Percentiles rank a stretch among this genome's conserved stretches.
phyloP scores from a whole-genome alignment of 2,113 vertebrate genomes.

The Dipodomys ordii region DNA sequence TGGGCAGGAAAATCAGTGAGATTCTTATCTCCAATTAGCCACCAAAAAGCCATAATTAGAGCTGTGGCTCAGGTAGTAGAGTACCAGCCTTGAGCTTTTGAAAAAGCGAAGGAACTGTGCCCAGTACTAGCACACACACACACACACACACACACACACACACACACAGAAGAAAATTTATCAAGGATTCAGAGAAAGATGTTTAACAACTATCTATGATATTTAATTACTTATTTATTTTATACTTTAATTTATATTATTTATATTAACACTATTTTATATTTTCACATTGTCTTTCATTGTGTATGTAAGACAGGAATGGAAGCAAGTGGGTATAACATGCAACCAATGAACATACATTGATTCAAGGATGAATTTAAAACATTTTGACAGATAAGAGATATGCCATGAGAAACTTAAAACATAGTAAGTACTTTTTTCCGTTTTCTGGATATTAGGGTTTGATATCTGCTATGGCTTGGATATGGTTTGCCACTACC shows the following conservation, averaged over 20 bases:
- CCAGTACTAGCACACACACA: too few relatives aligned
- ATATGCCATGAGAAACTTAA: too few relatives aligned
- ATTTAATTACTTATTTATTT: neutral
- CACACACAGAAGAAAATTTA: too few relatives aligned
- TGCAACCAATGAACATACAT: neutral
- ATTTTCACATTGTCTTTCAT: neutral
- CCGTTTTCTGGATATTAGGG: neutral
- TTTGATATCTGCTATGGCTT: neutral
- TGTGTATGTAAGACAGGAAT: neutral
- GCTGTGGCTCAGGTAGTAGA: too few relatives aligned
- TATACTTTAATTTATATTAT: neutral
- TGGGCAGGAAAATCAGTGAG: too few relatives aligned
- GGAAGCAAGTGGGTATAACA: neutral
- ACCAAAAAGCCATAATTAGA: too few relatives aligned
- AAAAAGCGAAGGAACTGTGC: too few relatives aligned
- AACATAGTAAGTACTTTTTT: neutral
- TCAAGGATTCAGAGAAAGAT: neutral
- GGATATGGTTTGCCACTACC: neutral
- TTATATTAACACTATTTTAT: neutral
- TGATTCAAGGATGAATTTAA: neutral
- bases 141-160: too few relatives aligned
- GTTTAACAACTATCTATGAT: neutral
- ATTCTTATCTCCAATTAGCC: too few relatives aligned
- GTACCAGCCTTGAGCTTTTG: too few relatives aligned
- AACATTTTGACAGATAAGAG: neutral